Percentiles rank a stretch among this genome's conserved stretches.
These are phyloP conservation scores for Sesia apiformis DNA, from an alignment of 2,888 invertebrate genomes.

Conservation along the genomic window DNA sequence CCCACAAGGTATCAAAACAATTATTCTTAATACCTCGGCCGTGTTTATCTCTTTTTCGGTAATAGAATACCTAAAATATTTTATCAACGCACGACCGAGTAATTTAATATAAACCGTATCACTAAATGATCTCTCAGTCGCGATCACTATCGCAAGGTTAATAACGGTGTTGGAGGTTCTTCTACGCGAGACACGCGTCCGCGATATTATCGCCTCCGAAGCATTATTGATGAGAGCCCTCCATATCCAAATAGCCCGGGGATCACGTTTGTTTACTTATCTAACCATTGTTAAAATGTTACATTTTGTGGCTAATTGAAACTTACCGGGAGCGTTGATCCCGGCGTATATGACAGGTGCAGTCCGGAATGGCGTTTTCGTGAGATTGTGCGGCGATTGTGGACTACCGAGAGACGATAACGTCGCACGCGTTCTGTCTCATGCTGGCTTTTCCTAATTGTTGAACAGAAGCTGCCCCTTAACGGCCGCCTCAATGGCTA, in stretches of 20 bases:
- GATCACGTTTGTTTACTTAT: conserved; percentile 69
- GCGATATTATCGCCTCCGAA: conserved; percentile 64
- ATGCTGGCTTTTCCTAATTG: conserved; percentile 49
- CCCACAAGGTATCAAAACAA: conserved; percentile 20
- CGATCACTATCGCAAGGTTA: conserved; percentile 67
- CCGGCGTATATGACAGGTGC: conserved; percentile 63
- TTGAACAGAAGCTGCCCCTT: conserved; percentile 61
- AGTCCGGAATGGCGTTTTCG: conserved; percentile 63
- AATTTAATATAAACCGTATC: conserved; percentile 75
- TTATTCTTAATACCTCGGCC: conserved; percentile 49
- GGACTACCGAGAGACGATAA: conserved; percentile 54
- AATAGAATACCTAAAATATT: conserved; percentile 71
- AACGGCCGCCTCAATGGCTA: conserved; percentile 39
- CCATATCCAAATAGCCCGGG: conserved; percentile 68
- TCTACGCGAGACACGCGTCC: conserved; percentile 64
- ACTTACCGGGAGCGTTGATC: conserved; percentile 42
- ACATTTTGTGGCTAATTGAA: conserved; percentile 59
- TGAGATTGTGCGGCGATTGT: conserved; percentile 64
- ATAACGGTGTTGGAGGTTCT: conserved; percentile 70
- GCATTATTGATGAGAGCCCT: conserved; percentile 67
- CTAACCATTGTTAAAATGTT: conserved; percentile 49
- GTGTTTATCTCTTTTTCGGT: conserved; percentile 66
- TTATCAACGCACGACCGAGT: conserved; percentile 73
- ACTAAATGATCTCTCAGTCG: conserved; percentile 66
- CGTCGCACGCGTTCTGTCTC: conserved; percentile 31